phyloP scores from a whole-genome alignment of 2,113 vertebrate species.

The Gorsachius goisagi region DNA sequence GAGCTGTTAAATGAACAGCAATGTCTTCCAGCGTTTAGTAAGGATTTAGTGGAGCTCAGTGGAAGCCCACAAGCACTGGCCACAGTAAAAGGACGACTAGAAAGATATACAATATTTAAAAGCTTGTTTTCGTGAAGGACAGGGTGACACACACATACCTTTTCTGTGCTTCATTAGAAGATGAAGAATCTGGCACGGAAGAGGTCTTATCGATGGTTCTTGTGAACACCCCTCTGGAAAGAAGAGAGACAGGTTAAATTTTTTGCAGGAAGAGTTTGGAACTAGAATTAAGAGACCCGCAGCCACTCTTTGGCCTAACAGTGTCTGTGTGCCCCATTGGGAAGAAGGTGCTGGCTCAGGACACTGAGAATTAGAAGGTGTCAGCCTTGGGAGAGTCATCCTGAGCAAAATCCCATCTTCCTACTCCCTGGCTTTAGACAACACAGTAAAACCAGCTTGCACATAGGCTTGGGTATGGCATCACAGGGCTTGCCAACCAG shows the following conservation, averaged over 20 bases:
- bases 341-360: not conserved
- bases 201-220: constrained; percentile 72
- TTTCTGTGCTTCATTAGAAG: constrained; percentile 42
- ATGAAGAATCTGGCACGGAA: not conserved
- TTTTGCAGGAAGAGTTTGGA: not conserved
- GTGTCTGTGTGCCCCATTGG: fast-evolving
- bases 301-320: not conserved
- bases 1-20: not conserved
- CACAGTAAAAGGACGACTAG: not conserved
- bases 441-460: not conserved
- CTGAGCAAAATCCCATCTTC: not conserved
- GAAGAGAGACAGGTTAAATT: not conserved
- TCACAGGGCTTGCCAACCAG: not conserved
- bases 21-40: not conserved
- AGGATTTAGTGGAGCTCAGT: not conserved
- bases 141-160: constrained; percentile 28
- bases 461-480: too few species aligned
- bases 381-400: not conserved
- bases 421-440: not conserved
- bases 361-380: not conserved
- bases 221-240: constrained; percentile 75
- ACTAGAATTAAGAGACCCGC: not conserved
- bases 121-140: not conserved
- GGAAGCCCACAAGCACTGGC: not conserved
- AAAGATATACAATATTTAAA: not conserved